Percentiles rank a stretch among this genome's conserved stretches.
Evolutionary conservation across 2,888 invertebrate species (phyloP).

Genomic region (Microplitis deprimator): DNA sequence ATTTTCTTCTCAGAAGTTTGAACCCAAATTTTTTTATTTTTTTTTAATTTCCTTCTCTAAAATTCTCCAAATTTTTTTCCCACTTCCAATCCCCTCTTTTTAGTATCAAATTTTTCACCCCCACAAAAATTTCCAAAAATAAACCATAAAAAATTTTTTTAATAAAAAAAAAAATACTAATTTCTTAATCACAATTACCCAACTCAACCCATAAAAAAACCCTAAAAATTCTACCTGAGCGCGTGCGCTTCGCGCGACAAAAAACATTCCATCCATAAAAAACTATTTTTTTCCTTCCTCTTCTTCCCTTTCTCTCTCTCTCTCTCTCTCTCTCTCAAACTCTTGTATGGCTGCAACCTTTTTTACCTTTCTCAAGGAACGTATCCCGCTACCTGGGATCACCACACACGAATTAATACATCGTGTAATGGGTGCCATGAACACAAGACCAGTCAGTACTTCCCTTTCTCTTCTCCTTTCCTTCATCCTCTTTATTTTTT

Average conservation of each 20-base stretch:
- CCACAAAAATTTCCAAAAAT: too few species aligned
- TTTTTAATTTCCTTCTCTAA: too few species aligned
- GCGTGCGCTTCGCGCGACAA: neutral
- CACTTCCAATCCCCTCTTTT: too few species aligned
- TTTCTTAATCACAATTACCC: neutral
- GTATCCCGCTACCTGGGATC: conserved; percentile 35
- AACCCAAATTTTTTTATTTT: too few species aligned
- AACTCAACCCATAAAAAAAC: neutral
- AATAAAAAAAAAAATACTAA: neutral
- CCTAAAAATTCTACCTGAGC: neutral
- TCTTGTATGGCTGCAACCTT: conserved; percentile 46
- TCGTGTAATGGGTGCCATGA: conserved; percentile 21
- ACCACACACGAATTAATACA: conserved; percentile 30
- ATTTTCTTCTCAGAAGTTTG: too few species aligned
- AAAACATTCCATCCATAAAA: conserved; percentile 12
- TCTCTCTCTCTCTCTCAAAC: conserved; percentile 33
- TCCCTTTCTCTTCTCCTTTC: neutral
- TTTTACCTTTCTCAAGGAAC: conserved; percentile 35
- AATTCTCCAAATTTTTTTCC: too few species aligned
- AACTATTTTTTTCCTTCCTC: conserved; percentile 21
- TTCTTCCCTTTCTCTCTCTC: conserved; percentile 26
- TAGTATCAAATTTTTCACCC: too few species aligned
- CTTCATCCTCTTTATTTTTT: neutral
- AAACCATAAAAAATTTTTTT: too few species aligned
- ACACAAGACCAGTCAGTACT: too few species aligned